phyloP scores from a whole-genome alignment of 2,113 vertebrate species.

The Podarcis raffonei region DNA sequence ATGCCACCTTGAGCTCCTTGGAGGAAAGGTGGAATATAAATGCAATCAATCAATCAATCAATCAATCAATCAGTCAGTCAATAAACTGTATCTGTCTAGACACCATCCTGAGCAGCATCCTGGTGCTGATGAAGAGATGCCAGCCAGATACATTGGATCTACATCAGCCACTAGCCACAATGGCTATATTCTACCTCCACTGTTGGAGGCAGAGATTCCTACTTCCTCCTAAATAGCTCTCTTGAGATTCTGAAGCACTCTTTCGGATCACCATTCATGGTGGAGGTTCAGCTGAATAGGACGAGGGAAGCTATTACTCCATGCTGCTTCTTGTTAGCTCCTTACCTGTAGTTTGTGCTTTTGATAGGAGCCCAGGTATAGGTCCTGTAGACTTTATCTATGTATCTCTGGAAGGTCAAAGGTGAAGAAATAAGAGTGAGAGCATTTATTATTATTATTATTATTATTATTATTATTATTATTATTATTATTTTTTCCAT shows the following conservation, averaged over 20 bases:
- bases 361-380: conserved; percentile 96
- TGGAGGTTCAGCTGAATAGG: background rate
- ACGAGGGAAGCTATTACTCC: background rate
- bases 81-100: background rate
- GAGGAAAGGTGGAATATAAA: too few relatives aligned
- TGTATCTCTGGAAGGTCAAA: conserved; percentile 85
- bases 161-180: too few relatives aligned
- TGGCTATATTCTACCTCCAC: too few relatives aligned
- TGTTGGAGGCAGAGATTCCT: too few relatives aligned
- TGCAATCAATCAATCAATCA: too few relatives aligned
- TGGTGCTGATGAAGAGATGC: background rate
- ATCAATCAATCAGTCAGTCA: too few relatives aligned
- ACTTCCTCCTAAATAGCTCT: background rate
- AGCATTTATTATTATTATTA: background rate
- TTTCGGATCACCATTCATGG: background rate
- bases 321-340: fast-evolving
- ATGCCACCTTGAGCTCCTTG: too few relatives aligned
- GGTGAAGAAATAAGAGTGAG: background rate
- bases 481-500: too few relatives aligned
- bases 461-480: background rate
- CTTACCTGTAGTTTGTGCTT: conserved; percentile 97
- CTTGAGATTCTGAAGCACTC: background rate
- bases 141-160: too few relatives aligned
- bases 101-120: background rate
- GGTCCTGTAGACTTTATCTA: conserved; percentile 89